These are phyloP conservation scores for Xerus rutilus DNA, from an alignment of 2,797 vertebrate species.

Conservation along the genomic window DNA sequence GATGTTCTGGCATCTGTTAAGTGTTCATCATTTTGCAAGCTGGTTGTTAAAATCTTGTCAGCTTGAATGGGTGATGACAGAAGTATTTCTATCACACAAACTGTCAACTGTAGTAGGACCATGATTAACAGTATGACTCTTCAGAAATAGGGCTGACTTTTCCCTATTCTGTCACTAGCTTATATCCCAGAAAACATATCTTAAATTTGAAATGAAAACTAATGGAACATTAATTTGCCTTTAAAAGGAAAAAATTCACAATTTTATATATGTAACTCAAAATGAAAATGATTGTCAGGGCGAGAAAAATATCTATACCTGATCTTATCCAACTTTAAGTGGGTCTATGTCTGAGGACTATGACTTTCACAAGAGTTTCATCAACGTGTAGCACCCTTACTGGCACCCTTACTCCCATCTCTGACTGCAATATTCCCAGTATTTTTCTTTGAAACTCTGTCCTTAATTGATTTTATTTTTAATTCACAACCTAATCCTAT, in stretches of 20 bases:
- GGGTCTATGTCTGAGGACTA: no score
- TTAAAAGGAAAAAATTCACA: background rate
- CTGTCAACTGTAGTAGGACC: background rate
- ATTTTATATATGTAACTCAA: background rate
- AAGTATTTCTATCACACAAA: conserved; percentile 1
- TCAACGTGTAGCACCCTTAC: no score
- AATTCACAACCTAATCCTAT: no score
- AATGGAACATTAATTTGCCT: background rate
- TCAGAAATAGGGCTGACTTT: background rate
- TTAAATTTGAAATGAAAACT: background rate
- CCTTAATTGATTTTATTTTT: no score
- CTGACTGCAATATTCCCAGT: no score
- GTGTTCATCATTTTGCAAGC: background rate
- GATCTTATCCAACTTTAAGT: background rate
- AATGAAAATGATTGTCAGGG: background rate
- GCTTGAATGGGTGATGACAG: background rate
- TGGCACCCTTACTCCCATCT: no score
- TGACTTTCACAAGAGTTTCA: no score
- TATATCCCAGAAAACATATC: background rate
- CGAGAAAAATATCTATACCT: background rate
- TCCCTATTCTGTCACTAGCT: background rate
- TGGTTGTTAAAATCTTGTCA: background rate
- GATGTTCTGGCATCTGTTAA: background rate
- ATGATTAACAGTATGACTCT: background rate
- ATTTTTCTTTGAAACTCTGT: no score